Conservation (phyloP, 2,113 vertebrate species). For the Gymnogyps californianus region DNA sequence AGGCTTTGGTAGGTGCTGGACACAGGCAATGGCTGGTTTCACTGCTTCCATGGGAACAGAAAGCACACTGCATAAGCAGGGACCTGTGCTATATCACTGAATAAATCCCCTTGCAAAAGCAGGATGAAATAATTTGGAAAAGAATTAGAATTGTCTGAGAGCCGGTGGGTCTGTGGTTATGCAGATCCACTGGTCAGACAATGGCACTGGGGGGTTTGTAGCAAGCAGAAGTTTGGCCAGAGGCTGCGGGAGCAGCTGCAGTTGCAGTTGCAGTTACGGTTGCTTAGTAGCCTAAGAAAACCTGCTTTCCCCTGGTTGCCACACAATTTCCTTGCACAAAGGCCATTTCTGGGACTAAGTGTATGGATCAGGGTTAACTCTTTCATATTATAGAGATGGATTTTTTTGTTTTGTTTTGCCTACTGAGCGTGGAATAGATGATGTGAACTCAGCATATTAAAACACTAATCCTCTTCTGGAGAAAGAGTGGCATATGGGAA, state of each 20-base stretch:
- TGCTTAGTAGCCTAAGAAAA: not conserved
- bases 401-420: not conserved
- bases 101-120: not conserved
- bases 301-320: not conserved
- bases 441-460: not conserved
- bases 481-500: constrained; percentile 6
- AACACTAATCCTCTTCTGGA: constrained; percentile 26
- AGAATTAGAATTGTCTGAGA: not conserved
- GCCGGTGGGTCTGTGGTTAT: not conserved
- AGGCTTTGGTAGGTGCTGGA: not conserved
- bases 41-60: constrained; percentile 21
- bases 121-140: not conserved
- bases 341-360: not conserved
- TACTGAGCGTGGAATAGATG: not conserved
- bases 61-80: not conserved
- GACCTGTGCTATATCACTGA: not conserved
- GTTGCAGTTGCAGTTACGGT: not conserved
- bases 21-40: not conserved
- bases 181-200: not conserved
- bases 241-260: not conserved
- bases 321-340: not conserved
- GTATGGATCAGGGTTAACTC: not conserved
- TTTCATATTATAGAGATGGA: not conserved
- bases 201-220: not conserved
- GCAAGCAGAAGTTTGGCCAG: not conserved